Percentiles rank a stretch among this genome's conserved stretches.
Conservation (phyloP, 2,888 invertebrate species). For the Sialis lutaria region DNA sequence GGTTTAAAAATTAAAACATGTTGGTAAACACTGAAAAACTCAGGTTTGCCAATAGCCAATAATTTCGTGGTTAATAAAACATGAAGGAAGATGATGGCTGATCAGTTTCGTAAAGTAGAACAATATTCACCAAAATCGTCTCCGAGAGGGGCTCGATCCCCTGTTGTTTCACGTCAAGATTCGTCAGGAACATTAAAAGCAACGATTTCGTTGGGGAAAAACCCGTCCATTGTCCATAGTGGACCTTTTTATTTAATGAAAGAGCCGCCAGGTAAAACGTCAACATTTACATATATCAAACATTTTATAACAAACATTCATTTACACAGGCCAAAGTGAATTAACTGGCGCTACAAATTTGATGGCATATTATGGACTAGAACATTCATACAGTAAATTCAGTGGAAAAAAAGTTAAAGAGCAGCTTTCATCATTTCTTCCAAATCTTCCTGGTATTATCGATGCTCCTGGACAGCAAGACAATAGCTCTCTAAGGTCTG, state of each 20-base stretch:
- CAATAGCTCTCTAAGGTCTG: constrained; percentile 76
- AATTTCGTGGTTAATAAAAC: constrained; percentile 13
- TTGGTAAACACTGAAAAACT: too few species aligned
- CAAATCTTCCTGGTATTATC: constrained; percentile 86
- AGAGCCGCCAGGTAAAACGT: constrained; percentile 67
- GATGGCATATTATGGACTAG: constrained; percentile 90
- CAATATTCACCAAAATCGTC: constrained; percentile 92
- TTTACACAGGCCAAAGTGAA: constrained; percentile 64
- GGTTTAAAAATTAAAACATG: too few species aligned
- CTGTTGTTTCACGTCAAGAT: constrained; percentile 90
- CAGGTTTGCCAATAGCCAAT: too few species aligned
- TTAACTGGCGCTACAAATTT: constrained; percentile 92
- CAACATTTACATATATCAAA: constrained; percentile 4
- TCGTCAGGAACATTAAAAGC: constrained; percentile 95
- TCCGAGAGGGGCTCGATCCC: constrained; percentile 83
- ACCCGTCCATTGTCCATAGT: constrained; percentile 91
- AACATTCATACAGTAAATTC: constrained; percentile 95
- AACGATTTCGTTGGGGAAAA: constrained; percentile 92
- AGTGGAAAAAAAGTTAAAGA: constrained; percentile 93
- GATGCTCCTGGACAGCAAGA: constrained; percentile 81
- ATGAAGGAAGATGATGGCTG: constrained; percentile 65
- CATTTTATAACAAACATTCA: constrained; percentile 5
- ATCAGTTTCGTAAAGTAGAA: constrained; percentile 83
- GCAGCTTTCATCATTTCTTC: constrained; percentile 85
- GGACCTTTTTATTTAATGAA: constrained; percentile 98